Percentiles rank a stretch among this genome's conserved stretches.
phyloP scores from a whole-genome alignment of 2,888 invertebrate species.

The Catonia carolina region DNA sequence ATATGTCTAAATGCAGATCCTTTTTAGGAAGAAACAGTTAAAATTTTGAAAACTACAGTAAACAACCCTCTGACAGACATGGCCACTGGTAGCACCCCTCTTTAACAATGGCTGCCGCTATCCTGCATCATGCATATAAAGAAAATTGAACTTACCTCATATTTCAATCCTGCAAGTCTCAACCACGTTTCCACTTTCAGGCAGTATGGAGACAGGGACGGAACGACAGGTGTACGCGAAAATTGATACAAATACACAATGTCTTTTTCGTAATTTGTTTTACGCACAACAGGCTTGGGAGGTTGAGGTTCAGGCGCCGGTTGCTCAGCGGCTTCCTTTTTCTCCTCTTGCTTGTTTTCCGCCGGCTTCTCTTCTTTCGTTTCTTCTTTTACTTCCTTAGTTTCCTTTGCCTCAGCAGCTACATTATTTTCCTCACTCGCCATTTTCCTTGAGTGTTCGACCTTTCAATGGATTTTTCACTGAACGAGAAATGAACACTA shows the following conservation, averaged over 20 bases:
- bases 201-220: conserved; percentile 87
- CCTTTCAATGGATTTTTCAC: neutral
- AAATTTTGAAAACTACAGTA: no score
- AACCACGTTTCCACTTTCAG: conserved; percentile 96
- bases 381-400: conserved; percentile 39
- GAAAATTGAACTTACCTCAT: conserved; percentile 66
- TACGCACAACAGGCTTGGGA: conserved; percentile 73
- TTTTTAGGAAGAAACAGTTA: no score
- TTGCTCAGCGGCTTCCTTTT: conserved; percentile 31
- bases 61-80: conserved; percentile 10
- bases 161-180: conserved; percentile 82
- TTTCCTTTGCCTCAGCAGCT: conserved; percentile 51
- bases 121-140: neutral
- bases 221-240: conserved; percentile 80
- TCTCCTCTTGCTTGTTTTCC: conserved; percentile 30
- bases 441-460: conserved; percentile 20
- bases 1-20: no score
- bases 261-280: conserved; percentile 84
- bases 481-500: conserved; percentile 26
- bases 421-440: conserved; percentile 31
- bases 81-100: conserved; percentile 14
- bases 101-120: conserved; percentile 21
- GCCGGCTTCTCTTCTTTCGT: conserved; percentile 31
- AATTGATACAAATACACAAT: conserved; percentile 92
- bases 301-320: conserved; percentile 34